phyloP scores from a whole-genome alignment of 2,113 vertebrate species.

The Syrmaticus mikado region DNA sequence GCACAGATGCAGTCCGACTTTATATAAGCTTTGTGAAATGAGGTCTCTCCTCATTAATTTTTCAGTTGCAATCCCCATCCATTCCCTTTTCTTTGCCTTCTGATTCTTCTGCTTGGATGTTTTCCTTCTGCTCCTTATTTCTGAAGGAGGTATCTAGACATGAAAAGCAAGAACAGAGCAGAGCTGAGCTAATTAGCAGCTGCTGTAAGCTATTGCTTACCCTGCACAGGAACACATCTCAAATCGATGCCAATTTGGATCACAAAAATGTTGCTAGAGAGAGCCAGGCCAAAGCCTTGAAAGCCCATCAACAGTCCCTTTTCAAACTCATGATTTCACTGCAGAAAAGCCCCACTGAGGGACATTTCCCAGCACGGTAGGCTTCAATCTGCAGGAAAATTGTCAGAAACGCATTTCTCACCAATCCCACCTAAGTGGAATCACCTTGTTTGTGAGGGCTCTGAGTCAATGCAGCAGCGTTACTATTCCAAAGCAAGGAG shows the following conservation, averaged over 20 bases:
- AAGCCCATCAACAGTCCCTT: neutral
- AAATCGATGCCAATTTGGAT: neutral
- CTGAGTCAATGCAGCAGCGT: neutral
- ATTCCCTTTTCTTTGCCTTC: conserved; percentile 6
- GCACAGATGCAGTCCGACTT: neutral
- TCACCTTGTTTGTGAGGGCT: neutral
- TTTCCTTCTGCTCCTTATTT: conserved; percentile 24
- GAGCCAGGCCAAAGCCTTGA: neutral
- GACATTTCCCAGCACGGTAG: neutral
- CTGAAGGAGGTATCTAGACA: neutral
- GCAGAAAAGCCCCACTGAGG: neutral
- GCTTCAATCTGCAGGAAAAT: neutral
- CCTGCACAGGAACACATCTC: neutral
- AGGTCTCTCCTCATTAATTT: conserved; percentile 39
- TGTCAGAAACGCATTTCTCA: neutral
- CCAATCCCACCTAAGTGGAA: neutral
- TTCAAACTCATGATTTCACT: neutral
- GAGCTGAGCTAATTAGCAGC: conserved; percentile 29
- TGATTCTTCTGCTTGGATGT: conserved; percentile 36
- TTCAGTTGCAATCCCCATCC: neutral
- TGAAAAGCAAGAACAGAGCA: conserved; percentile 1
- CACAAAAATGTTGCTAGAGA: neutral
- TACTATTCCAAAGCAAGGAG: neutral
- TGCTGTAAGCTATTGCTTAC: conserved; percentile 38
- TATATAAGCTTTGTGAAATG: neutral